Evolutionary conservation across 2,888 invertebrate genomes (phyloP).

Genomic region (Cheiracanthium punctorium): DNA sequence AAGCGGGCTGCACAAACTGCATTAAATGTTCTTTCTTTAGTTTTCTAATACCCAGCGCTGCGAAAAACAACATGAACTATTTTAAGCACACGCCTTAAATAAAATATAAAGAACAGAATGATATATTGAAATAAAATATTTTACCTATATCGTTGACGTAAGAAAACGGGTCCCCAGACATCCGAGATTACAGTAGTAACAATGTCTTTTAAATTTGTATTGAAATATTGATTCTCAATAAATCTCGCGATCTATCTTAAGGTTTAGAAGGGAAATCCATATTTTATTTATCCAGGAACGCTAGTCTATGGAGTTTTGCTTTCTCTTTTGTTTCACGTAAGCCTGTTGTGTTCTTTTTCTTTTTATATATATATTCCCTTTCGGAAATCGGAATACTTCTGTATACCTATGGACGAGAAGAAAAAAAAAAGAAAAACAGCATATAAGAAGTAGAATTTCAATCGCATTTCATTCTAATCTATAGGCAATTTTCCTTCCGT

Average conservation of each 20-base stretch:
- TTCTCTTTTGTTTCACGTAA: neutral
- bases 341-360: too few species aligned
- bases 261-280: neutral
- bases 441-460: neutral
- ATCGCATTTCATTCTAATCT: slow-evolving; percentile 5
- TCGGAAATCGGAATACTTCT: neutral
- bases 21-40: too few species aligned
- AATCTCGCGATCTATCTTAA: neutral
- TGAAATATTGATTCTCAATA: neutral
- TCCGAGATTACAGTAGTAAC: neutral
- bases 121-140: neutral
- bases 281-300: neutral
- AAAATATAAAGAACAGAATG: neutral
- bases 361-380: too few species aligned
- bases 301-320: neutral
- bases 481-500: neutral
- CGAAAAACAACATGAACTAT: too few species aligned
- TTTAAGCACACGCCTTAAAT: too few species aligned
- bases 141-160: neutral
- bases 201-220: neutral
- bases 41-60: too few species aligned
- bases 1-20: too few species aligned
- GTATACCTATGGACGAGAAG: neutral
- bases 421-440: too few species aligned
- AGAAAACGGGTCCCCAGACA: neutral